Conservation (phyloP, 2,113 vertebrate genomes). For the Sylvilagus bachmani region DNA sequence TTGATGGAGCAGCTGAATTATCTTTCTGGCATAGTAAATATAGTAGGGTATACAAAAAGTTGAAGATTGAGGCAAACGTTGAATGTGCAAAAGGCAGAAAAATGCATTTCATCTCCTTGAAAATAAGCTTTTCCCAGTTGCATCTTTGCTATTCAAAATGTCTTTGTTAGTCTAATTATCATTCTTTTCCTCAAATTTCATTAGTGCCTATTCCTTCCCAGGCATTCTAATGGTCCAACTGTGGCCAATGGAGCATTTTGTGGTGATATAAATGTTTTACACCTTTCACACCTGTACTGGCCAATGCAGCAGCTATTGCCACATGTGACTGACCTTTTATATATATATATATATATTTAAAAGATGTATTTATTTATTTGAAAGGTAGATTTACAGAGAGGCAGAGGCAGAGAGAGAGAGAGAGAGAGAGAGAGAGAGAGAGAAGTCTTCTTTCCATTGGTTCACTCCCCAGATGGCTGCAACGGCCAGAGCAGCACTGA, state of each 20-base stretch:
- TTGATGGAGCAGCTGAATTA: neutral
- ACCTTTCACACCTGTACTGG: neutral
- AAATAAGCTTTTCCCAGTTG: slow-evolving; percentile 17
- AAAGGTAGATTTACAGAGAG: too few relatives aligned
- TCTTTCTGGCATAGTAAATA: neutral
- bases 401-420: too few relatives aligned
- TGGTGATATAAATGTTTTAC: neutral
- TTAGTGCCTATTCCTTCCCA: too few relatives aligned
- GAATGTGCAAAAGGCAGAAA: neutral
- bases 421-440: too few relatives aligned
- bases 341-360: too few relatives aligned
- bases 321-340: neutral
- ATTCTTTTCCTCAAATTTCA: neutral
- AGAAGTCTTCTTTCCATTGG: too few relatives aligned
- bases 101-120: neutral
- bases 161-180: neutral
- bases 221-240: neutral
- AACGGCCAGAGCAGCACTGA: too few relatives aligned
- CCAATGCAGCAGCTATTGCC: neutral
- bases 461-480: too few relatives aligned
- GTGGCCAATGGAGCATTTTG: neutral
- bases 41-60: neutral
- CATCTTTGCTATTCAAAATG: neutral
- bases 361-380: too few relatives aligned
- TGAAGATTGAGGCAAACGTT: neutral